Evolutionary conservation across 1,140 invertebrate genomes (phyloP), one percentile per base, ranked within the genome.

Genomic region (Neelides sp.): DNA sequence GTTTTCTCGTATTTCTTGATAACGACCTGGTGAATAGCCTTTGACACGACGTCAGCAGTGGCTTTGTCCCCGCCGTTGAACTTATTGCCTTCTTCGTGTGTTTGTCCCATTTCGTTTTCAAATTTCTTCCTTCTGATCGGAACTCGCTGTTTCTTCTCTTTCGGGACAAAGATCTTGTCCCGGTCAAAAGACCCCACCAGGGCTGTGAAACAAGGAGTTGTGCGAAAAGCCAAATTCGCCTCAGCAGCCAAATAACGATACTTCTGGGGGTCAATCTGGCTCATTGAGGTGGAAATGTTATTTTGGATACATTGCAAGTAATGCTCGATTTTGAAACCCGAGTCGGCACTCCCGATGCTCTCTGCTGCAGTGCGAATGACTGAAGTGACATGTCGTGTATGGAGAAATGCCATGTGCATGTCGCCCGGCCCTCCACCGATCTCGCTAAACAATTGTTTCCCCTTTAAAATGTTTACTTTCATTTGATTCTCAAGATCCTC

Each of bases 121-220:
- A 49, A 47, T 2, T 45, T 12, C n/a, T 41, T 49, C 30, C 26
- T 40, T 17, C 50, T 19, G 1, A 37, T 24, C 1, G 48, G 20
- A 7, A 39, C 54, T 4, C 54, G 28, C 12, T 15, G 36, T 30
- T 60, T 60, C 36, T 56, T 56, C 10, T 47, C 46, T 32, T 56
- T 60, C 13, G 44, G 49, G 15, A 17, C 36, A 1, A 26, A 3
- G 19, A 52, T 19, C 13, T 34, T n/a, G 1, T 54, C 36, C 30
- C 47, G 26, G 30, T 60, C 58, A 41, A 56, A 60, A 1, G 51
- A 27, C 17, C 54, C 58, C 8, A 56, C 42, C 10, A 59, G 17
- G 4, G 48, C 37, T 5, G 40, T 30, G 1, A 55, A 3, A 23
- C 28, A 30, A 3, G 41, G 43, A 0, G 47, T n/a, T 1, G 50